Conservation (phyloP, 2,113 vertebrate species). For the Gnathonemus echidnorhynchus region DNA sequence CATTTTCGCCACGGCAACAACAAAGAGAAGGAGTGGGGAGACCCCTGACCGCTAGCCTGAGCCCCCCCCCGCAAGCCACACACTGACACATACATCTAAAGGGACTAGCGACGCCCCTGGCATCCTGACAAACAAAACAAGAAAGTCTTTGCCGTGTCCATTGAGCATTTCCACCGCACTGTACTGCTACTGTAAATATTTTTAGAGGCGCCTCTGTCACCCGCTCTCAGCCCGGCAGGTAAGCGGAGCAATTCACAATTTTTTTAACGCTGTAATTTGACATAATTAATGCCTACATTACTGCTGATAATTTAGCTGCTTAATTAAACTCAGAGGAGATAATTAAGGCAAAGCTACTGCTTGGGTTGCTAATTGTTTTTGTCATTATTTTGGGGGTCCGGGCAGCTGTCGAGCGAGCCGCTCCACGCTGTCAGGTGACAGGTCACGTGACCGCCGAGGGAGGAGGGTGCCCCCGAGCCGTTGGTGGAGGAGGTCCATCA, state of each 20-base stretch:
- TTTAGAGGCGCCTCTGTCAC: neutral
- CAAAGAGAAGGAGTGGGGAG: slow-evolving; percentile 26
- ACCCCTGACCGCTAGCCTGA: neutral
- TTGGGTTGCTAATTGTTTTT: slow-evolving; percentile 89
- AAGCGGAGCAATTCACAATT: slow-evolving; percentile 77
- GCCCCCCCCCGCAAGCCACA: slow-evolving; percentile 22
- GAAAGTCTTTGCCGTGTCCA: neutral
- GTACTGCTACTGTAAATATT: slow-evolving; percentile 5
- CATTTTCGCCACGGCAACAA: slow-evolving; percentile 48
- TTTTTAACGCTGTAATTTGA: slow-evolving; percentile 87
- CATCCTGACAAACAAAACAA: neutral
- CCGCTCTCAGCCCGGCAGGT: slow-evolving; percentile 67
- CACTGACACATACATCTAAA: slow-evolving; percentile 47
- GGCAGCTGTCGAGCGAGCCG: slow-evolving; percentile 34
- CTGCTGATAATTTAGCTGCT: slow-evolving; percentile 89
- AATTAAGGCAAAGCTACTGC: slow-evolving; percentile 91
- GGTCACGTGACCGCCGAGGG: slow-evolving; percentile 51
- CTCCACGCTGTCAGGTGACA: slow-evolving; percentile 70
- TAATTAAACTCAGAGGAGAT: slow-evolving; percentile 99
- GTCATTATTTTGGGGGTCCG: slow-evolving; percentile 72
- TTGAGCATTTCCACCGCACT: neutral
- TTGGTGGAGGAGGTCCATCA: neutral
- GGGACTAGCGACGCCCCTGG: slow-evolving; percentile 34
- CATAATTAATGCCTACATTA: slow-evolving; percentile 85
- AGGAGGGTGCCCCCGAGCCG: neutral